phyloP scores from a whole-genome alignment of 2,113 vertebrate species.

The Aegotheles bennettii region DNA sequence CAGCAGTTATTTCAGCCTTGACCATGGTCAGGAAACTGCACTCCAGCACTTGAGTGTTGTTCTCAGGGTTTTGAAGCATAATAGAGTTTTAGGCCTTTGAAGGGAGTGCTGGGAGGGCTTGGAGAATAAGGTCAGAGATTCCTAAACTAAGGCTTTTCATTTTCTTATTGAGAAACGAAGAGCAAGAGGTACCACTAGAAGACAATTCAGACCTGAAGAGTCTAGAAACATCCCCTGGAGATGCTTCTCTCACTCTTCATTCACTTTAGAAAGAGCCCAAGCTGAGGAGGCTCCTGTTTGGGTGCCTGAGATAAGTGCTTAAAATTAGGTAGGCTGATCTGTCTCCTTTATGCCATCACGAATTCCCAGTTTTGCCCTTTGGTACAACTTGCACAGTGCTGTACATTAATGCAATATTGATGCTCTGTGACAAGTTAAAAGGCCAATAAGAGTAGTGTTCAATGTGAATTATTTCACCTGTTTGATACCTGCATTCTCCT shows the following conservation, averaged over 20 bases:
- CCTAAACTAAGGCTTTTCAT: not conserved
- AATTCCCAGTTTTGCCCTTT: not conserved
- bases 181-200: not conserved
- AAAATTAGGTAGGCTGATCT: not conserved
- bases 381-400: not conserved
- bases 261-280: not conserved
- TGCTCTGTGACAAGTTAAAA: not conserved
- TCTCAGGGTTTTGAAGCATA: not conserved
- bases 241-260: not conserved
- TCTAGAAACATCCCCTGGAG: not conserved
- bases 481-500: conserved; percentile 1
- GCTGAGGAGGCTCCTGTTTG: not conserved
- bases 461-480: not conserved
- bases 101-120: not conserved
- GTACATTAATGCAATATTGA: not conserved
- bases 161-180: conserved; percentile 5
- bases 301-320: not conserved
- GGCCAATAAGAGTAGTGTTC: not conserved
- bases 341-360: not conserved
- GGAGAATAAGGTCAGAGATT: not conserved
- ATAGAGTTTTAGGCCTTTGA: not conserved
- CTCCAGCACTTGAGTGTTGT: not conserved
- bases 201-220: not conserved
- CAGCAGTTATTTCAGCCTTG: not conserved
- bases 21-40: not conserved